Evolutionary conservation across 1,140 invertebrate species (phyloP).

Genomic region (Musca domestica): DNA sequence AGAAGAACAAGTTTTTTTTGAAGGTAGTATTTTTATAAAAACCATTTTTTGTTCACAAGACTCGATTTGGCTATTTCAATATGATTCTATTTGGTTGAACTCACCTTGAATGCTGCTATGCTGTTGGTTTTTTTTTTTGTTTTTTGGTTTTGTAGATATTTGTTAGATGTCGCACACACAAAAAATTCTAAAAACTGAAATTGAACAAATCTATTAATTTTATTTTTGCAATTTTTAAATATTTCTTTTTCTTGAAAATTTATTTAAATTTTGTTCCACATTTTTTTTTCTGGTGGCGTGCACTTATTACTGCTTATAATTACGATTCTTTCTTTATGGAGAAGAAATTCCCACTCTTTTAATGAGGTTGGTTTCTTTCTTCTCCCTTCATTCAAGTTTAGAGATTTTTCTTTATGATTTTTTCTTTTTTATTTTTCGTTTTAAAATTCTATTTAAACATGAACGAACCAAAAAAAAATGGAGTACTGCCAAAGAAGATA

Average conservation of each 20-base stretch:
- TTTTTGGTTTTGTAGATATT: too few relatives aligned
- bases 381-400: too few relatives aligned
- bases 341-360: too few relatives aligned
- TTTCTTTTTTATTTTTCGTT: not conserved
- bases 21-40: not conserved
- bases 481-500: not conserved
- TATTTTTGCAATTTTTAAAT: too few relatives aligned
- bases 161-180: not conserved
- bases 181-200: not conserved
- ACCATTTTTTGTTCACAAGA: not conserved
- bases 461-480: not conserved
- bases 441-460: not conserved
- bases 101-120: constrained; percentile 2
- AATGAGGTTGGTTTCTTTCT: too few relatives aligned
- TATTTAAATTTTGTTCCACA: too few relatives aligned
- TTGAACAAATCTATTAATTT: not conserved
- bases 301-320: too few relatives aligned
- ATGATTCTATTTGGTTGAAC: not conserved
- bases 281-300: too few relatives aligned
- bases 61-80: too few relatives aligned
- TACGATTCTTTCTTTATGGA: too few relatives aligned
- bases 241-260: too few relatives aligned
- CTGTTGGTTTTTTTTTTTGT: too few relatives aligned
- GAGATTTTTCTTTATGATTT: not conserved
- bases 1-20: constrained; percentile 15